Percentiles rank a stretch among this genome's conserved stretches.
These are phyloP conservation scores for Rhagologus leucostigma DNA, from an alignment of 2,113 vertebrate species.

Conservation along the genomic window DNA sequence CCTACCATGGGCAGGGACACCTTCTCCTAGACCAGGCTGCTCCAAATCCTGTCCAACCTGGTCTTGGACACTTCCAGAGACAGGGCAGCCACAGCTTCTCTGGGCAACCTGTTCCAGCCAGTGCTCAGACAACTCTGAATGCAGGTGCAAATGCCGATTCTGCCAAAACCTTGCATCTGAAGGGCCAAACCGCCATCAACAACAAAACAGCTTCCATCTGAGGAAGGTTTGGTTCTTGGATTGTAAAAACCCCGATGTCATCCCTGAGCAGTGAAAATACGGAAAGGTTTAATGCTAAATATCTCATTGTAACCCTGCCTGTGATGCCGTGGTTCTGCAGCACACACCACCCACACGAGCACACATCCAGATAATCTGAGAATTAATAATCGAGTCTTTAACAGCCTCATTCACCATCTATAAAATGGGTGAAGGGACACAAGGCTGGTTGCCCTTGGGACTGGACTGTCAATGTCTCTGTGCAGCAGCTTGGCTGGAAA, in stretches of 20 bases:
- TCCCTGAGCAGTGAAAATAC: not conserved
- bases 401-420: not conserved
- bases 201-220: not conserved
- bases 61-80: not conserved
- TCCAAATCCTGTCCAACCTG: not conserved
- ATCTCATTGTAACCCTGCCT: not conserved
- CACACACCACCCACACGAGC: not conserved
- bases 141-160: not conserved
- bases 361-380: not conserved
- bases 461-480: not conserved
- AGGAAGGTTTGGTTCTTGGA: not conserved
- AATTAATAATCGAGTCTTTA: not conserved
- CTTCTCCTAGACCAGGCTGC: not conserved
- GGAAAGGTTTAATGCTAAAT: not conserved
- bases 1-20: not conserved
- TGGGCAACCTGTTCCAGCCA: not conserved
- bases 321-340: not conserved
- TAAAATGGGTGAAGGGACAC: not conserved
- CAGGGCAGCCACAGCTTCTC: not conserved
- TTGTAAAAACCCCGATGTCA: not conserved
- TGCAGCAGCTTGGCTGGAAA: not conserved
- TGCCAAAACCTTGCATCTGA: not conserved
- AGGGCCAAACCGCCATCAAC: not conserved
- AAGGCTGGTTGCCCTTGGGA: not conserved
- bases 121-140: not conserved